Conservation (phyloP, 2,113 vertebrate species). For the Tragulus kanchil region DNA sequence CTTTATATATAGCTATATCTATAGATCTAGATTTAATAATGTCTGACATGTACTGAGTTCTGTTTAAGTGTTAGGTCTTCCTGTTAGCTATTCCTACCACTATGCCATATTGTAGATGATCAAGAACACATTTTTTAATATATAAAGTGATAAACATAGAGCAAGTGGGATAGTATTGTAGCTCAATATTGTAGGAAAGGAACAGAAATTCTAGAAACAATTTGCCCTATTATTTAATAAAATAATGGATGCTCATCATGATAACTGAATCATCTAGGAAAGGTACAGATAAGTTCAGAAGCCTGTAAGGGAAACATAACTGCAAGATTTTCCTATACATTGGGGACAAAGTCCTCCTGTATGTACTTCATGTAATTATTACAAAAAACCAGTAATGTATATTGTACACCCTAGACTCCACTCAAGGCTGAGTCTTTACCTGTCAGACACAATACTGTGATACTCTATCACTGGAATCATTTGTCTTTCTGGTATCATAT, state of each 20-base stretch:
- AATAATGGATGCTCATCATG: not conserved
- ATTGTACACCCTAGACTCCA: not conserved
- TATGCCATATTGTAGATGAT: not conserved
- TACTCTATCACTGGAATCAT: not conserved
- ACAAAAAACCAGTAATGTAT: not conserved
- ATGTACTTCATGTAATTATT: not conserved
- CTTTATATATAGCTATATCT: not conserved
- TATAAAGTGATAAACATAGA: conserved; percentile 6
- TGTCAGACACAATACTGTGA: not conserved
- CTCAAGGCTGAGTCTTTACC: not conserved
- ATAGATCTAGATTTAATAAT: not conserved
- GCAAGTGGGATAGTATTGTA: not conserved
- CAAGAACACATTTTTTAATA: not conserved
- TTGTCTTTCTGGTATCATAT: not conserved
- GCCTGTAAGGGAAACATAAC: not conserved
- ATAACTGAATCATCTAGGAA: conserved; percentile 4
- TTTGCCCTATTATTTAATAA: not conserved
- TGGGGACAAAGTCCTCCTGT: not conserved
- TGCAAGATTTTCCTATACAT: not conserved
- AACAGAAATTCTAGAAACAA: not conserved
- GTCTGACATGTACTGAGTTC: not conserved
- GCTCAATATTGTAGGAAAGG: not conserved
- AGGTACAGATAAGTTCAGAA: conserved; percentile 22
- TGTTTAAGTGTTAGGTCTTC: not conserved
- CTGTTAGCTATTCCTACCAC: not conserved